Evolutionary conservation across 1,140 invertebrate species (phyloP).

Genomic region (Drosophila saltans): DNA sequence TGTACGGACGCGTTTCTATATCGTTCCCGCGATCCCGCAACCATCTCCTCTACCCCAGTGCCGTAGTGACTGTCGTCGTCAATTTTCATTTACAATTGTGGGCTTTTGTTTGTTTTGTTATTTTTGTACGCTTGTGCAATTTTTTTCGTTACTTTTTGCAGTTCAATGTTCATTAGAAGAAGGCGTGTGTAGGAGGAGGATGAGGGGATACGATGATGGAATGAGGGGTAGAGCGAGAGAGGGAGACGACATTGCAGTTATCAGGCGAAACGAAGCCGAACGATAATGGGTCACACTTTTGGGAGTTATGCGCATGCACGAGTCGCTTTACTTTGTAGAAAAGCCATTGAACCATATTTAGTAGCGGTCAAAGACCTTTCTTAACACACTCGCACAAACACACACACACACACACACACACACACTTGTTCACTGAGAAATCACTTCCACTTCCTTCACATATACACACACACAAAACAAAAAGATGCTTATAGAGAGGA

Average conservation of each 20-base stretch:
- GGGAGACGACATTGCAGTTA: constrained; percentile 36
- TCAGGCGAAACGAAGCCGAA: constrained; percentile 34
- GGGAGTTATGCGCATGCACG: constrained; percentile 43
- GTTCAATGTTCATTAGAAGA: constrained; percentile 73
- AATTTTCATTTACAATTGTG: constrained; percentile 36
- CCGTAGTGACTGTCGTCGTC: not conserved
- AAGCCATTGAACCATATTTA: constrained; percentile 49
- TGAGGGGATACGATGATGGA: not conserved
- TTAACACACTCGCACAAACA: constrained; percentile 3
- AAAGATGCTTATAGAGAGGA: no score
- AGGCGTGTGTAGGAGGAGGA: constrained; percentile 54
- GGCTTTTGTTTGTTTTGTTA: constrained; percentile 36
- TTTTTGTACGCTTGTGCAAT: constrained; percentile 56
- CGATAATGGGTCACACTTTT: constrained; percentile 55
- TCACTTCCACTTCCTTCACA: not conserved
- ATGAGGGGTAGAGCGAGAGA: not conserved
- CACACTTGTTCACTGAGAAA: constrained; percentile 3
- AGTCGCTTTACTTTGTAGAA: not conserved
- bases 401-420: constrained; percentile 14
- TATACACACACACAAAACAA: no score
- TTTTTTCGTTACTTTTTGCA: constrained; percentile 37
- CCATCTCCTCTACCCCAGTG: not conserved
- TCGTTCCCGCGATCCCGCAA: not conserved
- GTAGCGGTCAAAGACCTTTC: constrained; percentile 9
- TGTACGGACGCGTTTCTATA: constrained; percentile 6